These are phyloP conservation scores for Pemphigus obesinymphae DNA, from an alignment of 1,140 invertebrate species.

Conservation along the genomic window DNA sequence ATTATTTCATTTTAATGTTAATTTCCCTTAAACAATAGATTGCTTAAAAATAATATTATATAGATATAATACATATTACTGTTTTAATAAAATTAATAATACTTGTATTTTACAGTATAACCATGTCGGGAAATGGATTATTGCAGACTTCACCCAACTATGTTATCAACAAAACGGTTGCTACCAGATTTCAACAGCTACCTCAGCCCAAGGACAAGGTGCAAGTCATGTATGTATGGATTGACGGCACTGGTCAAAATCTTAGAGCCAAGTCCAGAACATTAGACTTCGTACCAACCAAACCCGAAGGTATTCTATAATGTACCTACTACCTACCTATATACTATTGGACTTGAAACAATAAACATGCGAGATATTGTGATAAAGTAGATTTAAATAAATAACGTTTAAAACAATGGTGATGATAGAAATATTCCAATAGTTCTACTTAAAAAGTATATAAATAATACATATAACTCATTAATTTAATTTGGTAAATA, in stretches of 20 bases:
- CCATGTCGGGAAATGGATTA: conserved; percentile 45
- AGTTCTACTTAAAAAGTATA: too few species aligned
- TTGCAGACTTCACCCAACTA: conserved; percentile 65
- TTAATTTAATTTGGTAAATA: background rate
- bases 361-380: too few species aligned
- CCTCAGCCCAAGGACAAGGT: conserved; percentile 71
- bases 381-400: background rate
- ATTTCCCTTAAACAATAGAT: too few species aligned
- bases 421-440: background rate
- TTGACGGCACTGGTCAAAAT: conserved; percentile 87
- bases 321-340: too few species aligned
- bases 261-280: conserved; percentile 85
- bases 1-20: too few species aligned
- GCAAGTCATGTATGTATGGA: conserved; percentile 90
- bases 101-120: background rate
- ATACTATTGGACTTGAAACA: too few species aligned
- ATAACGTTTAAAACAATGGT: background rate
- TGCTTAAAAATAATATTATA: too few species aligned
- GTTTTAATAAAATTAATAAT: too few species aligned
- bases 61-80: too few species aligned
- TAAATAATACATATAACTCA: background rate
- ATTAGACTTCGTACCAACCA: conserved; percentile 69
- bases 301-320: conserved; percentile 64
- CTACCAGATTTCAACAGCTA: conserved; percentile 68
- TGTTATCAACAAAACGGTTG: conserved; percentile 68